Conservation (phyloP, 2,797 vertebrate genomes). For the Salmo trutta region DNA sequence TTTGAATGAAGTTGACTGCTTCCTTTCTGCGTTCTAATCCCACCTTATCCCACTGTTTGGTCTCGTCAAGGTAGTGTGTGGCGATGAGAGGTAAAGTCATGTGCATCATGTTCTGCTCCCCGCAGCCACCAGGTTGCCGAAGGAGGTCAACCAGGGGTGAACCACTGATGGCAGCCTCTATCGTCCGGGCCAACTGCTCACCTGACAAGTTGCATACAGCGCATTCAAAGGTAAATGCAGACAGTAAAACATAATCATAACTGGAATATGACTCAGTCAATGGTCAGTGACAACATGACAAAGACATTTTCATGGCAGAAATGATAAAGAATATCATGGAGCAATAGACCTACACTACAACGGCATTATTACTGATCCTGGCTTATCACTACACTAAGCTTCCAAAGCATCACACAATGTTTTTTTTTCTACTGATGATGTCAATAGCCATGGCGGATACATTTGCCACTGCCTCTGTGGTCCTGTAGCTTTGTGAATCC, state of each 20-base stretch:
- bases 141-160: conserved; percentile 80
- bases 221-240: neutral
- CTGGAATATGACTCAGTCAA: neutral
- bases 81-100: conserved; percentile 85
- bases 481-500: too few relatives aligned
- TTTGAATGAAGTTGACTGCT: conserved; percentile 75
- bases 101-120: conserved; percentile 85
- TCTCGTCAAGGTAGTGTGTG: conserved; percentile 84
- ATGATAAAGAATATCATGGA: too few relatives aligned
- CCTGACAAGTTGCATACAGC: conserved; percentile 37
- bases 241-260: neutral
- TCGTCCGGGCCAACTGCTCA: conserved; percentile 70
- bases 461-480: too few relatives aligned
- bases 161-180: conserved; percentile 78
- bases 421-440: too few relatives aligned
- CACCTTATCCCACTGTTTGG: conserved; percentile 80
- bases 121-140: conserved; percentile 75
- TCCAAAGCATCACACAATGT: too few relatives aligned
- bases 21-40: conserved; percentile 64
- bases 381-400: too few relatives aligned
- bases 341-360: too few relatives aligned
- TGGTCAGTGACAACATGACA: neutral
- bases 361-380: too few relatives aligned
- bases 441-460: too few relatives aligned
- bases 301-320: too few relatives aligned